Conservation (phyloP, 2,113 vertebrate species). For the Callocephalon fimbriatum region DNA sequence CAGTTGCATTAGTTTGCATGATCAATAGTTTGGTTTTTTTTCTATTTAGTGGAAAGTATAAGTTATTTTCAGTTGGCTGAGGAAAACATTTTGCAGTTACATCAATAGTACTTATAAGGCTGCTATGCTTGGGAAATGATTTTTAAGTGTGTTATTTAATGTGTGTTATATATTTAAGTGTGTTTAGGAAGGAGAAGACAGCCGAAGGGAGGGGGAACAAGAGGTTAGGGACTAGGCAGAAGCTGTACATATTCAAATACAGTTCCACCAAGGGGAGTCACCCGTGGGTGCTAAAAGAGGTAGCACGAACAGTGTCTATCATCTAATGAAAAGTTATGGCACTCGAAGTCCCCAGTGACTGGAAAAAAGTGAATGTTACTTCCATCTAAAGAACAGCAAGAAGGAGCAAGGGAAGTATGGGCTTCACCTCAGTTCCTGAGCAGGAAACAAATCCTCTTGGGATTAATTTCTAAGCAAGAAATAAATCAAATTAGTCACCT, state of each 20-base stretch:
- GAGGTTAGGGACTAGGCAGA: background rate
- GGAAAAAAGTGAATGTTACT: background rate
- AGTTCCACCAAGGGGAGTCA: background rate
- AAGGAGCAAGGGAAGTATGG: background rate
- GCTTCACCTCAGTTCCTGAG: background rate
- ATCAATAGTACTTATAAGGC: background rate
- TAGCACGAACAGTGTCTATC: accelerated
- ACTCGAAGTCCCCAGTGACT: accelerated
- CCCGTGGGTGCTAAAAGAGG: background rate
- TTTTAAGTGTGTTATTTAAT: background rate
- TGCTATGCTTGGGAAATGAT: background rate
- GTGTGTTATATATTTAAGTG: background rate
- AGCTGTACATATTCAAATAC: background rate
- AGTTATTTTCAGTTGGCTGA: background rate
- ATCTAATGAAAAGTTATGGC: background rate
- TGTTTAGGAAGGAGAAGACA: background rate
- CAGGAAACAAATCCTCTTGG: background rate
- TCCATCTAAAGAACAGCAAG: background rate
- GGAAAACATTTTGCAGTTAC: background rate
- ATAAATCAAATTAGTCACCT: background rate
- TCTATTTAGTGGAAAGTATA: background rate
- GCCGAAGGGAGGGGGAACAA: background rate
- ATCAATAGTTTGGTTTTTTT: background rate
- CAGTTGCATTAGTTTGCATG: background rate
- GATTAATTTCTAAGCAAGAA: background rate